Conservation (phyloP, 2,113 vertebrate genomes). For the Oreotragus oreotragus region DNA sequence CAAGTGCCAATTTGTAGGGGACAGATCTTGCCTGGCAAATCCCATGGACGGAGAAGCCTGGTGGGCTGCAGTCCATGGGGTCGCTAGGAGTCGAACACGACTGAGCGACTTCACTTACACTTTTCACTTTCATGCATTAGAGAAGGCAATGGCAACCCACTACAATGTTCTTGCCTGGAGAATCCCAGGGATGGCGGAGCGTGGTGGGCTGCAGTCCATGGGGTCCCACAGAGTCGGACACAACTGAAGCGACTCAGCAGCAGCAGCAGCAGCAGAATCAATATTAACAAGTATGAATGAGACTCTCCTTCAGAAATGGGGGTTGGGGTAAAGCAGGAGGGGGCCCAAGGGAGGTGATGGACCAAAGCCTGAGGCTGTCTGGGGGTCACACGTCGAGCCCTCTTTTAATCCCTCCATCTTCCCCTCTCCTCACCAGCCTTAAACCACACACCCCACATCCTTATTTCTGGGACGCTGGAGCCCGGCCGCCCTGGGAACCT, state of each 20-base stretch:
- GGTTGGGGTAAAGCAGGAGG: neutral
- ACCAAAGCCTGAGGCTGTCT: neutral
- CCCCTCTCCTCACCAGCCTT: neutral
- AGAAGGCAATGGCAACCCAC: too few species aligned
- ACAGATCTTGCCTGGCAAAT: neutral
- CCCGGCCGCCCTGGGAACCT: accelerated
- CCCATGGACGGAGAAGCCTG: too few species aligned
- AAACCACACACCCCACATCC: neutral
- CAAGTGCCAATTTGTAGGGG: neutral
- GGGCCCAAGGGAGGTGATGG: neutral
- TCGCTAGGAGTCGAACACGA: too few species aligned
- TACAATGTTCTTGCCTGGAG: too few species aligned
- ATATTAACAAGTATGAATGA: neutral
- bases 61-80: too few species aligned
- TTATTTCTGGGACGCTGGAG: neutral
- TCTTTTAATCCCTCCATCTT: neutral
- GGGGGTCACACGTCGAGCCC: accelerated
- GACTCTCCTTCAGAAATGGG: neutral
- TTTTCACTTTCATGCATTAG: too few species aligned
- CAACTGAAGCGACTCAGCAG: too few species aligned
- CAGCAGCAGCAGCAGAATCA: neutral
- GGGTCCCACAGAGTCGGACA: too few species aligned
- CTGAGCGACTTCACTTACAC: too few species aligned
- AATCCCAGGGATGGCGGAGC: too few species aligned
- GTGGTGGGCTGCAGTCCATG: too few species aligned